phyloP scores from a whole-genome alignment of 1,140 invertebrate species.

The Rhyzopertha dominica region DNA sequence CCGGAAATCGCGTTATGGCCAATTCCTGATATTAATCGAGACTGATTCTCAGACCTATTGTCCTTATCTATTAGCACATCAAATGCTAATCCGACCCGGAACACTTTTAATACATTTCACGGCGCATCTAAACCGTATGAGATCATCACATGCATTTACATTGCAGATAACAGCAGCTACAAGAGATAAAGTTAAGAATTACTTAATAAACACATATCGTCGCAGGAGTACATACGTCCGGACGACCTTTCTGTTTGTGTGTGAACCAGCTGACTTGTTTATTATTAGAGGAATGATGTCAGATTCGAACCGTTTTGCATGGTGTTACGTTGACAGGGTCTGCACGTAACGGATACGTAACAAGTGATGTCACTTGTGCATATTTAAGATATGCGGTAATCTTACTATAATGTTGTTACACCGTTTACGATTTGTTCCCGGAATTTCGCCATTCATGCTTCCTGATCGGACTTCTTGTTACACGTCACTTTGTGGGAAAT shows the following conservation, averaged over 20 bases:
- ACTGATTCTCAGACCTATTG: too few species aligned
- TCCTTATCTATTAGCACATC: too few species aligned
- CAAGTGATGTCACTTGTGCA: neutral
- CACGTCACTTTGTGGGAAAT: neutral
- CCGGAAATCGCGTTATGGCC: too few species aligned
- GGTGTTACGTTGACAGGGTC: neutral
- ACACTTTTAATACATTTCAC: slow-evolving; percentile 1
- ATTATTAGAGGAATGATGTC: slow-evolving; percentile 11
- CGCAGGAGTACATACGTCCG: neutral
- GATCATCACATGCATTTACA: neutral
- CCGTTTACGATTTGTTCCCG: neutral
- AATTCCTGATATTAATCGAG: too few species aligned
- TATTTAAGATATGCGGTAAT: neutral
- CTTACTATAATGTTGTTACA: neutral
- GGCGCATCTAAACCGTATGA: neutral
- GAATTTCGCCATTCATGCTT: neutral
- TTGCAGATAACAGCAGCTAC: neutral
- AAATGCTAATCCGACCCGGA: neutral
- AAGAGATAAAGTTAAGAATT: neutral
- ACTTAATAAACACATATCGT: neutral
- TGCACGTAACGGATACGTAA: too few species aligned
- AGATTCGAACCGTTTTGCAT: slow-evolving; percentile 3
- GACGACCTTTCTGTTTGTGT: too few species aligned
- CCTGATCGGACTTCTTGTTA: neutral
- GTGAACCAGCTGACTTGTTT: slow-evolving; percentile 10